These are phyloP conservation scores for Cryptus viduatorius DNA, from an alignment of 2,888 invertebrate genomes.

Conservation along the genomic window DNA sequence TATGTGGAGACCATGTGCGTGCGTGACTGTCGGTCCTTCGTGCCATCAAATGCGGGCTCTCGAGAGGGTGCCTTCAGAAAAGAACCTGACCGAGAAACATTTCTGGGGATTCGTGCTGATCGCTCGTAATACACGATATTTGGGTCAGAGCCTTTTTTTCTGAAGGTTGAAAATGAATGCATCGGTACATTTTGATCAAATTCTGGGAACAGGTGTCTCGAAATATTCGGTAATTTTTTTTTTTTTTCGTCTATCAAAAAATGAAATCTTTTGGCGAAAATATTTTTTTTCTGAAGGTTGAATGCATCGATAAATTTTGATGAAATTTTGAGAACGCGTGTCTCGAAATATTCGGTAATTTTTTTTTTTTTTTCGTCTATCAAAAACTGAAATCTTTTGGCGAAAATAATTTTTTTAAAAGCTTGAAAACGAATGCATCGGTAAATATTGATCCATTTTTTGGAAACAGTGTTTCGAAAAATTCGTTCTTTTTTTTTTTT, in stretches of 20 bases:
- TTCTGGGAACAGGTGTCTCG: no score
- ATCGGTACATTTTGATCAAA: background rate
- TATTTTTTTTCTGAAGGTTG: conserved; percentile 6
- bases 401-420: background rate
- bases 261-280: background rate
- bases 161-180: background rate
- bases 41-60: conserved; percentile 49
- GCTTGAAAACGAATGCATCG: no score
- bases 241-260: no score
- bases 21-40: conserved; percentile 39
- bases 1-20: conserved; percentile 38
- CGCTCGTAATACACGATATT: conserved; percentile 36
- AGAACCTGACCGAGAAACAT: conserved; percentile 54
- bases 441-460: no score
- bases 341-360: no score
- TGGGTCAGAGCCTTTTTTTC: conserved; percentile 49
- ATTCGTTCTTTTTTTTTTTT: no score
- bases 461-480: no score
- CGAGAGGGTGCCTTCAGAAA: conserved; percentile 37
- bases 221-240: no score
- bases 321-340: background rate
- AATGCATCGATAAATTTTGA: no score
- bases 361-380: no score
- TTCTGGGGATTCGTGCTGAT: conserved; percentile 35
- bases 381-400: background rate